These are phyloP conservation scores for Exaiptasia diaphana DNA, from an alignment of 64 coral and sea anemone species.

Conservation along the genomic window DNA sequence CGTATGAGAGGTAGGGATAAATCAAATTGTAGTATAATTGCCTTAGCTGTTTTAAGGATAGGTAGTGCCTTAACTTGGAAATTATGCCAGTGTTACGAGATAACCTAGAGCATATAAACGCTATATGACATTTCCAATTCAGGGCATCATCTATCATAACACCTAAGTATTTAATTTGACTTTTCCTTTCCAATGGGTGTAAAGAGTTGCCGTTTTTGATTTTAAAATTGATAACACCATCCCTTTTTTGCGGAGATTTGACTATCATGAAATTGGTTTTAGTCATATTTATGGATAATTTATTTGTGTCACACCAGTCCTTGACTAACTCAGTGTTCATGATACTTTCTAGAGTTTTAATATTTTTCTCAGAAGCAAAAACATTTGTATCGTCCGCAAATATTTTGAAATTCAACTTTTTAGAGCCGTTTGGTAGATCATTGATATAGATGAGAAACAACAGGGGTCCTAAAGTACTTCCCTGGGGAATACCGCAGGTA, in stretches of 20 bases:
- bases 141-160: constrained; percentile 30
- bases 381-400: constrained; percentile 24
- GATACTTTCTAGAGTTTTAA: constrained; percentile 32
- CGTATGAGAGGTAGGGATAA: constrained; percentile 18
- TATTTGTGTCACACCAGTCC: constrained; percentile 31
- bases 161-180: constrained; percentile 28
- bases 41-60: not conserved
- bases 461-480: constrained; percentile 24
- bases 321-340: constrained; percentile 39
- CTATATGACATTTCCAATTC: constrained; percentile 28
- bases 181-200: no score
- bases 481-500: constrained; percentile 14
- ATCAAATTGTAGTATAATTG: not conserved
- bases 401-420: not conserved
- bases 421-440: not conserved
- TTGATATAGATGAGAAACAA: constrained; percentile 50
- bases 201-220: not conserved
- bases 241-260: not conserved
- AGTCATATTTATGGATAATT: constrained; percentile 24
- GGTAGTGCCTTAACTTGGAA: not conserved
- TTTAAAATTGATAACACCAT: not conserved
- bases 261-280: constrained; percentile 32
- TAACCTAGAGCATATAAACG: not conserved
- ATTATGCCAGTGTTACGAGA: not conserved
- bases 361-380: constrained; percentile 8